Percentiles rank a stretch among this genome's conserved stretches.
Conservation (phyloP, 2,888 invertebrate species). For the Agonopterix arenella region DNA sequence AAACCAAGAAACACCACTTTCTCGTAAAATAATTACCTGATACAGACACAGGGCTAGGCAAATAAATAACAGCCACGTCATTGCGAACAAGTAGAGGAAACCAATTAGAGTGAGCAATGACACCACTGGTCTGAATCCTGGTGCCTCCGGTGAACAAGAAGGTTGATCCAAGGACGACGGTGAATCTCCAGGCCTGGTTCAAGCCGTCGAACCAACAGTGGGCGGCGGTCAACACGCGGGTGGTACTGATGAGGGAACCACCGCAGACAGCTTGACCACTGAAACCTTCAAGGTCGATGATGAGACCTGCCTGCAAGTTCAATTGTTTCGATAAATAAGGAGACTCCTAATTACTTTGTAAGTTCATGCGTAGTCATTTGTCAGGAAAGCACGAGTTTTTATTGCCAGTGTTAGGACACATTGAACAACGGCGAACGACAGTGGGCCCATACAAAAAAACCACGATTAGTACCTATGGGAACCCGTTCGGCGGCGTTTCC, state of each 20-base stretch:
- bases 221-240: slow-evolving; percentile 42
- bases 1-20: not conserved
- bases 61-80: slow-evolving; percentile 39
- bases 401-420: no score
- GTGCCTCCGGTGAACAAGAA: slow-evolving; percentile 35
- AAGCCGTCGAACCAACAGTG: slow-evolving; percentile 54
- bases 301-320: slow-evolving; percentile 19
- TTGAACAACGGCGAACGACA: no score
- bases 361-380: no score
- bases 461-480: no score
- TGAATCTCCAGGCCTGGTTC: slow-evolving; percentile 35
- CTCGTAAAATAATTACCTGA: slow-evolving; percentile 24
- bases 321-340: no score
- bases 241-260: slow-evolving; percentile 30
- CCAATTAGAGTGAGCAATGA: slow-evolving; percentile 37
- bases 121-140: slow-evolving; percentile 27
- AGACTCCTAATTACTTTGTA: no score
- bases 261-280: slow-evolving; percentile 37
- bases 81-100: slow-evolving; percentile 28
- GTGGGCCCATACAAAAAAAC: no score
- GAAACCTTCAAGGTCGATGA: slow-evolving; percentile 16
- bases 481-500: no score
- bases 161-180: slow-evolving; percentile 38
- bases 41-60: slow-evolving; percentile 21
- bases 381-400: no score